Percentiles rank a stretch among this genome's conserved stretches.
These are phyloP conservation scores for Zaprionus obscuricornis DNA, from an alignment of 2,888 invertebrate genomes.

Conservation along the genomic window DNA sequence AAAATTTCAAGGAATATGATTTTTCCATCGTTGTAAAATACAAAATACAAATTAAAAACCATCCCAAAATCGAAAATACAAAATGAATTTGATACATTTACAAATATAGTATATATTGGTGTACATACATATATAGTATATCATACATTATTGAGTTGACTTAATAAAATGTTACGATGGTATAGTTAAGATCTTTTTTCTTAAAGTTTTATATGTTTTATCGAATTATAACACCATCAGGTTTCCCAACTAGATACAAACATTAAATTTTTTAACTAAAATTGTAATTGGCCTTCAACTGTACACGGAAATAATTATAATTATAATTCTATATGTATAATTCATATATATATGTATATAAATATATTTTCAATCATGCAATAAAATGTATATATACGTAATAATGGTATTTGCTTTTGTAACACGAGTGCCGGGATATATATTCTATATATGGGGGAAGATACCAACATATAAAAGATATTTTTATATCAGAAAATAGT, in stretches of 20 bases:
- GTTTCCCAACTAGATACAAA: constrained; percentile 40
- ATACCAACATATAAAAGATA: not conserved
- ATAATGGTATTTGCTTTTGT: constrained; percentile 49
- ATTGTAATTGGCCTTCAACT: constrained; percentile 34
- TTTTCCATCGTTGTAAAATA: not conserved
- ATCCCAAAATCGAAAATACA: constrained; percentile 51
- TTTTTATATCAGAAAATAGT: constrained; percentile 34
- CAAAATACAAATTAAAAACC: constrained; percentile 14
- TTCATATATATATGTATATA: constrained; percentile 12
- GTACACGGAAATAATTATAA: constrained; percentile 42
- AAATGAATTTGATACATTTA: constrained; percentile 54
- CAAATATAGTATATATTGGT: constrained; percentile 57
- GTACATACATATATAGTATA: constrained; percentile 56
- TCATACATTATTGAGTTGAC: constrained; percentile 63
- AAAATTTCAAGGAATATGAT: too few species aligned
- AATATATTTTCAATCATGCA: constrained; percentile 3
- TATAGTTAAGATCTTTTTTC: constrained; percentile 1
- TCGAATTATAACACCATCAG: constrained; percentile 16
- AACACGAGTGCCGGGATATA: constrained; percentile 59
- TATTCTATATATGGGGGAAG: constrained; percentile 5
- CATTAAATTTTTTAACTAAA: constrained; percentile 43
- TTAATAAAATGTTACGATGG: constrained; percentile 38
- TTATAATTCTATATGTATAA: constrained; percentile 2
- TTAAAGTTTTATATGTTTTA: constrained; percentile 23
- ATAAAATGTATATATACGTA: constrained; percentile 33